Evolutionary conservation across 2,113 vertebrate genomes (phyloP).

Genomic region (Xenopus borealis): DNA sequence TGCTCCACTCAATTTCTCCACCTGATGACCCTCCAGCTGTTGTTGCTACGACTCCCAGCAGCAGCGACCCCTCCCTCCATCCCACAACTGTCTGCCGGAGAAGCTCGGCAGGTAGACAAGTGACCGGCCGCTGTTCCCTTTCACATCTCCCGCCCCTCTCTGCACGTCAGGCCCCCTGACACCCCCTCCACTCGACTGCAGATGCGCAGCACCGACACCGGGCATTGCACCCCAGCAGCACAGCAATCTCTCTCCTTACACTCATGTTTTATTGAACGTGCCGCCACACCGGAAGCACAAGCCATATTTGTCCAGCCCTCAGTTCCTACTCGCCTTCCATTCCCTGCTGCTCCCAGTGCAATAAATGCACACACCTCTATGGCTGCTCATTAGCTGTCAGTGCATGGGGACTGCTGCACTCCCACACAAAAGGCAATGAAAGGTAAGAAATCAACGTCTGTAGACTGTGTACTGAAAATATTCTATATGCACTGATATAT

Average conservation of each 20-base stretch:
- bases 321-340: constrained; percentile 66
- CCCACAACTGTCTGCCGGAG: too few relatives aligned
- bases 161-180: constrained; percentile 24
- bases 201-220: constrained; percentile 28
- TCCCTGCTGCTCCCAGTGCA: constrained; percentile 59
- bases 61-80: too few relatives aligned
- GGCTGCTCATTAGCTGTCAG: too few relatives aligned
- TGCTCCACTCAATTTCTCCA: too few relatives aligned
- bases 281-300: constrained; percentile 65
- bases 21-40: too few relatives aligned
- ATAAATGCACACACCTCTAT: background rate
- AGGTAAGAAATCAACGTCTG: background rate
- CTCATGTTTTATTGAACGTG: constrained; percentile 53
- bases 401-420: background rate
- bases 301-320: constrained; percentile 57
- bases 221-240: constrained; percentile 10
- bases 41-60: too few relatives aligned
- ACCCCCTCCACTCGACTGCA: constrained; percentile 8
- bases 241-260: background rate
- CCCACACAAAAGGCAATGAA: background rate
- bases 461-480: background rate
- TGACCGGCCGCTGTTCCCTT: constrained; percentile 52
- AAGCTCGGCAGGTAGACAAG: too few relatives aligned
- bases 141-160: constrained; percentile 52
- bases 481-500: too few relatives aligned